phyloP scores from a whole-genome alignment of 2,888 invertebrate species.

The Ophion costatus region DNA sequence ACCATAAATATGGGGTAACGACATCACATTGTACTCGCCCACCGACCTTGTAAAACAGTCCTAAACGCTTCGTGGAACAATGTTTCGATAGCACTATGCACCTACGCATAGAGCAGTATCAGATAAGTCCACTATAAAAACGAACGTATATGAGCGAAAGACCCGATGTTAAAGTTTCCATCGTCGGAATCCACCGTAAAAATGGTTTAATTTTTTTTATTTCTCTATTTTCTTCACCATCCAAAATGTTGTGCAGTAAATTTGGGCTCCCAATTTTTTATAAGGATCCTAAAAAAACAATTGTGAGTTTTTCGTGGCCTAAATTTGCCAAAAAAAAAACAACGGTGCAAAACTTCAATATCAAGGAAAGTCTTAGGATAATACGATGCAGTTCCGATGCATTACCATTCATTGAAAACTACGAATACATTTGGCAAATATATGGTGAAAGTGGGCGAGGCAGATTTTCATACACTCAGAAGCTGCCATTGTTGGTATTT shows the following conservation, averaged over 20 bases:
- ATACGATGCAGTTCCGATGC: background rate
- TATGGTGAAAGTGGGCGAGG: background rate
- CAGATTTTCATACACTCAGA: background rate
- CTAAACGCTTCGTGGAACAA: conserved; percentile 9
- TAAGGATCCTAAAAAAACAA: too few species aligned
- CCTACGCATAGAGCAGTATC: too few species aligned
- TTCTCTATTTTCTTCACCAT: too few species aligned
- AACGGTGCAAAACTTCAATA: too few species aligned
- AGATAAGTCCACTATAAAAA: conserved; percentile 9
- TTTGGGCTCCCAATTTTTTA: too few species aligned
- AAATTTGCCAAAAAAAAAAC: too few species aligned
- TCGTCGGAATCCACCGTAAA: too few species aligned
- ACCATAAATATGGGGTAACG: background rate
- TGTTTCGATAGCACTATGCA: background rate
- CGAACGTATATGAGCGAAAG: background rate
- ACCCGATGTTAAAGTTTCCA: too few species aligned
- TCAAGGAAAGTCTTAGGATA: background rate
- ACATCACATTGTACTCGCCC: background rate
- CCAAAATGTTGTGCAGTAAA: too few species aligned
- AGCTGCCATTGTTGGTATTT: background rate
- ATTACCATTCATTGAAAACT: background rate
- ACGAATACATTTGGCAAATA: background rate
- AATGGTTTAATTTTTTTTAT: too few species aligned
- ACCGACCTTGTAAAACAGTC: background rate
- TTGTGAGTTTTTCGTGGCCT: too few species aligned